Evolutionary conservation across 2,797 vertebrate genomes (phyloP).

Genomic region (Phataginus tetradactyla): DNA sequence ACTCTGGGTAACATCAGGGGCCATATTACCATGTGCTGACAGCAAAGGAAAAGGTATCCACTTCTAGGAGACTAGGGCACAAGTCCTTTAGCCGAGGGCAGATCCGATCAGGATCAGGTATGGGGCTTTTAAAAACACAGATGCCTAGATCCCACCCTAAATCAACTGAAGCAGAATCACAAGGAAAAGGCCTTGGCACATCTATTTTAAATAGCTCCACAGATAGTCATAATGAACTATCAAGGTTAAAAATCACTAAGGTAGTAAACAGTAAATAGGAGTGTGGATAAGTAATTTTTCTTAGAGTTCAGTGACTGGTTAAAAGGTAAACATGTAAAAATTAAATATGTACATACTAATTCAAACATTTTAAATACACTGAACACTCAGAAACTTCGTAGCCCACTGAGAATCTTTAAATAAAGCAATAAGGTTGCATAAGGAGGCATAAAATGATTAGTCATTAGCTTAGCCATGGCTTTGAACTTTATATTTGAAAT

Average conservation of each 20-base stretch:
- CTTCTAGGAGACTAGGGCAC: neutral
- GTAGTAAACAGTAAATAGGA: neutral
- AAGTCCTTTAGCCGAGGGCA: neutral
- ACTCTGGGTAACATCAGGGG: neutral
- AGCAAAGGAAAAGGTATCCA: neutral
- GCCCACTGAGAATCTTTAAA: neutral
- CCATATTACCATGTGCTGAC: rapidly evolving
- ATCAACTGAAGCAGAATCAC: neutral
- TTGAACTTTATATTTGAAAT: conserved; percentile 36
- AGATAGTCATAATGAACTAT: neutral
- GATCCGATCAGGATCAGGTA: neutral
- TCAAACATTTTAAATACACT: neutral
- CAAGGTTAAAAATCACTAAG: neutral
- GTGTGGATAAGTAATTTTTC: neutral
- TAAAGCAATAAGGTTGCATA: neutral
- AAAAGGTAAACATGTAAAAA: neutral
- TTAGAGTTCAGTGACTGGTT: neutral
- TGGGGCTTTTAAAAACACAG: neutral
- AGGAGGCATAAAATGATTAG: neutral
- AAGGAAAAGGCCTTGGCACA: neutral
- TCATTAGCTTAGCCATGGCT: neutral
- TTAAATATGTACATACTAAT: neutral
- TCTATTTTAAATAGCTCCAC: neutral
- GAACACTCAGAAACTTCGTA: neutral
- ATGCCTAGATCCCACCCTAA: neutral